A percentile compares a stretch with the other conserved stretches of the same genome.
phyloP scores from a whole-genome alignment of 2,113 vertebrate genomes.

The Enhydra lutris region DNA sequence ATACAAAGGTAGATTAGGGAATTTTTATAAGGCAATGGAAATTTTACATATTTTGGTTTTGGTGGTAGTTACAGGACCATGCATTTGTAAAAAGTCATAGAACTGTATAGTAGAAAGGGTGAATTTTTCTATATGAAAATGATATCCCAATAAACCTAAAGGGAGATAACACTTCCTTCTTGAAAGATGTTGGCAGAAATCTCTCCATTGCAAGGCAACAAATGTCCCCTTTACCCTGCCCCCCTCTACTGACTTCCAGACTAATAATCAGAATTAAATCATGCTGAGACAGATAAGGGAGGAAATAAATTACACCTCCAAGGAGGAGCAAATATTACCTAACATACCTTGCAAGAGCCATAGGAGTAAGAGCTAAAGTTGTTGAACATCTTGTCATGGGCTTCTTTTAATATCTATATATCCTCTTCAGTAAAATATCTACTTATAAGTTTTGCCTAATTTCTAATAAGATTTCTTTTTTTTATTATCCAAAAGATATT shows the following conservation, averaged over 20 bases:
- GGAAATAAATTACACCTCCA: not conserved
- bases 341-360: not conserved
- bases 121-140: not conserved
- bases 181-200: not conserved
- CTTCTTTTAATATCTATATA: not conserved
- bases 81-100: not conserved
- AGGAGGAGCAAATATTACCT: not conserved
- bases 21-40: not conserved
- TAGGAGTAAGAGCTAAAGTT: not conserved
- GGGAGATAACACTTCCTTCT: not conserved
- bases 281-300: not conserved
- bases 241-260: not conserved
- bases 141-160: not conserved
- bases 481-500: not conserved
- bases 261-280: not conserved
- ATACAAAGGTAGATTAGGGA: not conserved
- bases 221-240: not conserved
- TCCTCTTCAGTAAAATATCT: not conserved
- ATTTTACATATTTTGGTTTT: not conserved
- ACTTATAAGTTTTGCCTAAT: not conserved
- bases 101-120: not conserved
- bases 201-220: not conserved
- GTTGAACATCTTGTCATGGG: not conserved
- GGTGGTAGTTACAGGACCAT: not conserved
- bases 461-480: not conserved